Base-by-base conservation (phyloP, 2,113 vertebrate genomes). In the Platysteira castanea region DNA sequence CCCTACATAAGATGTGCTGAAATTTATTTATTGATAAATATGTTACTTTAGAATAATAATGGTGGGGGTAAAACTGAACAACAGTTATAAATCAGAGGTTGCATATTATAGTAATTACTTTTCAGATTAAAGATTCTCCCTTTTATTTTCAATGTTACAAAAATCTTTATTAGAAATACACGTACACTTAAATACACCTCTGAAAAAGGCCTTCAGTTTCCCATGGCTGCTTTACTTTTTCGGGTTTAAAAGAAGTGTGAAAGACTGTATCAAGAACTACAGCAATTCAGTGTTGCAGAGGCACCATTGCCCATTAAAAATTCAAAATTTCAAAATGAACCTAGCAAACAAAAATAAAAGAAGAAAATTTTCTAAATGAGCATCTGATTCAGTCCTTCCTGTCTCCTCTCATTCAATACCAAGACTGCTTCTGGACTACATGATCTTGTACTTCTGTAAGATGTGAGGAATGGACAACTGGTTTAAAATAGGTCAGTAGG, bases 151-250 rank as follows among this genome's bases (percentile, higher is more conserved):
- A 53, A 10, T 46, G 7, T 39, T 76, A 57, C 7, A 44, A 44
- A 71, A 68, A 11, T 35, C 11, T 31, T 46, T 46, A 53, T 31
- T n/a, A 61, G 41, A 79, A 76, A 59, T 22, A 30, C 7, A 73
- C 1, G 0, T 9, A 47, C 7, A 31, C 4, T 57, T 53, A 30
- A 35, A 19, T 9, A 80, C 2, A 80, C 2, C 13, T 67, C 24
- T 59, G 31, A 13, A 35, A 67, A 76, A 71, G 6, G 5, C 44
- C 15, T 52, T 33, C 11, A n/a, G 15, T 23, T 87, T 71, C 35
- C 63, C 14, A 41, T 5, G 41, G 28, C 10, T 77, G 14, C 15
- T 87, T 64, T 41, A 44, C 5, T 8, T 42, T 28, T 70, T 15
- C 47, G 4, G 14, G 9, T 3, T 2, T 47, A 63, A 57, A 80